A percentile compares a stretch with the other conserved stretches of the same genome.
phyloP scores from a whole-genome alignment of 2,888 invertebrate species.

The Hyposoter dolosus region DNA sequence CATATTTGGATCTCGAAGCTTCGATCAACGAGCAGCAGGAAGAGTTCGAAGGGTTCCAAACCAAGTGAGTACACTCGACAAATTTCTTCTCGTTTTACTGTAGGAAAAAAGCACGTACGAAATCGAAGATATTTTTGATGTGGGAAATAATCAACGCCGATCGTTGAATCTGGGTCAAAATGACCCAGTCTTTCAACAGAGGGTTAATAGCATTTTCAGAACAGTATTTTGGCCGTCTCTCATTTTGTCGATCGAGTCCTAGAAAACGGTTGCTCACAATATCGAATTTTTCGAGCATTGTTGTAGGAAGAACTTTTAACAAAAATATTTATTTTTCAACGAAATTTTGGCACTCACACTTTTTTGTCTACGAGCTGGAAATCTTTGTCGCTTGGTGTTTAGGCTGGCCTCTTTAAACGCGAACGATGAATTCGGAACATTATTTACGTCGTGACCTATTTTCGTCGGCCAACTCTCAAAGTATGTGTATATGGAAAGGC shows the following conservation, averaged over 20 bases:
- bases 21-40: constrained; percentile 98
- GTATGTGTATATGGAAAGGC: constrained; percentile 15
- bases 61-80: constrained; percentile 89
- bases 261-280: too few species aligned
- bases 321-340: background rate
- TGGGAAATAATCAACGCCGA: background rate
- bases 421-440: constrained; percentile 16
- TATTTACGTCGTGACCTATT: constrained; percentile 50
- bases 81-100: too few species aligned
- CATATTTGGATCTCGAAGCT: constrained; percentile 98
- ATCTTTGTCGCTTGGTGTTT: background rate
- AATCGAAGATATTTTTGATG: too few species aligned
- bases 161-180: background rate
- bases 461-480: constrained; percentile 15
- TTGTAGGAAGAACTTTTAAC: background rate
- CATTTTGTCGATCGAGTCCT: too few species aligned
- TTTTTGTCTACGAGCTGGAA: constrained; percentile 1
- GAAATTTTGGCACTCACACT: background rate
- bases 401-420: background rate
- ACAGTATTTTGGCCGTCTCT: too few species aligned
- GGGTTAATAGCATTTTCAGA: background rate
- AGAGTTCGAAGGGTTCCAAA: constrained; percentile 97
- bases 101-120: too few species aligned
- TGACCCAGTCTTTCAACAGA: background rate
- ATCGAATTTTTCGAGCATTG: background rate